Conservation (phyloP, 2,113 vertebrate species). For the Thunnus maccoyii region DNA sequence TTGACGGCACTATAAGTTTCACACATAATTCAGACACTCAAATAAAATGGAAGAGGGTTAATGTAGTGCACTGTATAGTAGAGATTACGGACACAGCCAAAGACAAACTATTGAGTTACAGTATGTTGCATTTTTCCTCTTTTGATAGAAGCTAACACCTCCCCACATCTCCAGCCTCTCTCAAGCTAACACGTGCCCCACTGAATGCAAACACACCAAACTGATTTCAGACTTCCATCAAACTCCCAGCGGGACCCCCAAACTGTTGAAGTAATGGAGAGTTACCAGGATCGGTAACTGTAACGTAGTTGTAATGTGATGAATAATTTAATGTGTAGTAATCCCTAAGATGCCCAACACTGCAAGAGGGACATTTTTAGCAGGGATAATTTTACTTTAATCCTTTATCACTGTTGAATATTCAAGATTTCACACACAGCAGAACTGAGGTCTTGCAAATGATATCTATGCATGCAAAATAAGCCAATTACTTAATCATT, state of each 20-base stretch:
- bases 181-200: neutral
- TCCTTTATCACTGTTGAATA: neutral
- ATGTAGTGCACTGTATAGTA: too few relatives aligned
- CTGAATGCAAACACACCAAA: neutral
- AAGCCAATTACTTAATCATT: conserved; percentile 43
- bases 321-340: too few relatives aligned
- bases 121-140: neutral
- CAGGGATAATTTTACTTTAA: neutral
- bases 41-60: neutral
- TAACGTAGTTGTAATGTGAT: too few relatives aligned
- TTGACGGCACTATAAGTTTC: neutral
- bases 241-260: neutral
- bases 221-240: neutral
- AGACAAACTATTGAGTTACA: neutral
- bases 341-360: neutral
- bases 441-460: neutral
- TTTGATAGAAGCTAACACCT: neutral
- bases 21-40: neutral
- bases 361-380: neutral
- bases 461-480: conserved; percentile 11
- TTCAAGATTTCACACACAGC: neutral
- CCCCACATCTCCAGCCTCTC: neutral
- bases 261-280: neutral
- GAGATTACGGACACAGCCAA: neutral
- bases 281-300: neutral